Percentiles rank a stretch among this genome's conserved stretches.
Conservation (phyloP, 2,888 invertebrate genomes). For the Bombylius major region DNA sequence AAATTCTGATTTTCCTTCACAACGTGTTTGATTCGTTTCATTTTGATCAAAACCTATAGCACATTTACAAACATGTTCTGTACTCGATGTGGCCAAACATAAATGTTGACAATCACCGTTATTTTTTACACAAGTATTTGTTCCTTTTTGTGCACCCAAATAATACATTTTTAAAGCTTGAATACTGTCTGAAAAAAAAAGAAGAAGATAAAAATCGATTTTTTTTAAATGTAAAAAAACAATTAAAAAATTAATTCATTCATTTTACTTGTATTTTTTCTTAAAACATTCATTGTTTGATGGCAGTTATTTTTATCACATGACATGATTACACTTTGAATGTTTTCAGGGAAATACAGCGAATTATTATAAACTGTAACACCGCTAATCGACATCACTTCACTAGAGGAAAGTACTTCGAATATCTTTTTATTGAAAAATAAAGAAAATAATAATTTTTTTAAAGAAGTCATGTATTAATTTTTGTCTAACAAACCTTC, state of each 20-base stretch:
- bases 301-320: slow-evolving; percentile 46
- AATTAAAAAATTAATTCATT: not conserved
- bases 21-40: slow-evolving; percentile 40
- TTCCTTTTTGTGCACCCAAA: slow-evolving; percentile 47
- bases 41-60: slow-evolving; percentile 54
- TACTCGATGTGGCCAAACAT: slow-evolving; percentile 51
- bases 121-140: slow-evolving; percentile 43
- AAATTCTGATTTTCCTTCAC: slow-evolving; percentile 50
- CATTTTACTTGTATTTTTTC: slow-evolving; percentile 45
- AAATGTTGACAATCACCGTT: slow-evolving; percentile 56
- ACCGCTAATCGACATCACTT: slow-evolving; percentile 39
- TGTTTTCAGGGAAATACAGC: slow-evolving; percentile 57
- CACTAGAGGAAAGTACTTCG: slow-evolving; percentile 26
- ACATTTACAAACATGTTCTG: slow-evolving; percentile 54
- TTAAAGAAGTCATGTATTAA: not conserved
- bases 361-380: slow-evolving; percentile 51
- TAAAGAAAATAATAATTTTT: not conserved
- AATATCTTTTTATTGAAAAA: slow-evolving; percentile 14
- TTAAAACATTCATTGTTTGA: slow-evolving; percentile 33
- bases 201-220: not conserved
- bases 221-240: not conserved
- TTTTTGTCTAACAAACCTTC: slow-evolving; percentile 17
- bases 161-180: slow-evolving; percentile 59
- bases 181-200: slow-evolving; percentile 41
- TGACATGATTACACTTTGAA: slow-evolving; percentile 46